Conservation (phyloP, 1,140 invertebrate species). For the Hycleus phaleratus region DNA sequence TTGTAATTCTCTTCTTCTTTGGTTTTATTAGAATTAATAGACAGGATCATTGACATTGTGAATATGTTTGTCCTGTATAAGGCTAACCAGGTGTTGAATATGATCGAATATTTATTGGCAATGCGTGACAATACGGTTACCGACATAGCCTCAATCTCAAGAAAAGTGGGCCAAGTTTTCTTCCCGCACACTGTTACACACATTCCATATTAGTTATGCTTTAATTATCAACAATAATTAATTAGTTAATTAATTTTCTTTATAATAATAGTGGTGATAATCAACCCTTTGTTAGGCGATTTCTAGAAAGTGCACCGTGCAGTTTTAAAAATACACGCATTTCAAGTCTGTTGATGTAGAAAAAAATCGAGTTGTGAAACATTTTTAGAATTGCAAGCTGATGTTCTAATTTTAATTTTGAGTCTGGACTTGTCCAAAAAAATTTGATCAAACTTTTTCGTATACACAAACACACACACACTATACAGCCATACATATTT, state of each 20-base stretch:
- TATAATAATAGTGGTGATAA: background rate
- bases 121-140: conserved; percentile 11
- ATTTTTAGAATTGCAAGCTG: no score
- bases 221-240: background rate
- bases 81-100: background rate
- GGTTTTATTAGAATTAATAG: no score
- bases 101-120: conserved; percentile 6
- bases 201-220: conserved; percentile 10
- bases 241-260: background rate
- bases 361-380: no score
- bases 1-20: no score
- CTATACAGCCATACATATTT: no score
- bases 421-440: no score
- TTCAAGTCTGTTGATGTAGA: no score
- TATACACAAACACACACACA: no score
- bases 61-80: background rate
- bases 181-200: background rate
- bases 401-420: no score
- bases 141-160: conserved; percentile 10
- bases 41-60: no score
- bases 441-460: no score
- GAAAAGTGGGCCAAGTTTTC: conserved; percentile 15
- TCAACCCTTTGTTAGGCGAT: background rate
- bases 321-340: no score
- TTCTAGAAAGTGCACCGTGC: background rate